These are phyloP conservation scores for Zootoca vivipara DNA, from an alignment of 2,113 vertebrate species.

Conservation along the genomic window DNA sequence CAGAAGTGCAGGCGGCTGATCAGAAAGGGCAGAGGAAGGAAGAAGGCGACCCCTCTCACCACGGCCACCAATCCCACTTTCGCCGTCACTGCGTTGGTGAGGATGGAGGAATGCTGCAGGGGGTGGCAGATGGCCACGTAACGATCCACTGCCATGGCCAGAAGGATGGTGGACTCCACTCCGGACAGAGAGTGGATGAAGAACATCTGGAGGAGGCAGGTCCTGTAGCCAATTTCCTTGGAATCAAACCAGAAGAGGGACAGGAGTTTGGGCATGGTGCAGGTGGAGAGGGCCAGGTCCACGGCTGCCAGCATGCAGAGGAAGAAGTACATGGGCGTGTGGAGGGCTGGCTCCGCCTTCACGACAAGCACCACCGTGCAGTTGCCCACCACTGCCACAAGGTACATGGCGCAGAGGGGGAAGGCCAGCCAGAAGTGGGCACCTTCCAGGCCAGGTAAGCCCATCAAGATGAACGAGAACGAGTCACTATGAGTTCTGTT, in stretches of 20 bases:
- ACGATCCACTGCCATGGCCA: slow-evolving; percentile 57
- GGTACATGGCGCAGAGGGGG: slow-evolving; percentile 63
- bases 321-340: slow-evolving; percentile 62
- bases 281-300: slow-evolving; percentile 56
- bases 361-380: slow-evolving; percentile 54
- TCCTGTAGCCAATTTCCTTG: slow-evolving; percentile 53
- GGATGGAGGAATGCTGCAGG: slow-evolving; percentile 49
- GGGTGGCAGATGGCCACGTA: slow-evolving; percentile 28
- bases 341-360: slow-evolving; percentile 39
- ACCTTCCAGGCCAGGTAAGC: slow-evolving; percentile 59
- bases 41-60: slow-evolving; percentile 44
- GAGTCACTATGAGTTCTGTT: slow-evolving; percentile 27
- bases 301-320: slow-evolving; percentile 51
- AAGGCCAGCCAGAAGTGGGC: slow-evolving; percentile 15
- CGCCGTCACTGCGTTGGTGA: slow-evolving; percentile 52
- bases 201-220: slow-evolving; percentile 63
- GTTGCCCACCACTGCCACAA: slow-evolving; percentile 56
- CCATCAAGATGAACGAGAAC: slow-evolving; percentile 50
- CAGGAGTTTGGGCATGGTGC: slow-evolving; percentile 59
- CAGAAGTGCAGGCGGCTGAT: slow-evolving; percentile 59
- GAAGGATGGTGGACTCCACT: slow-evolving; percentile 54
- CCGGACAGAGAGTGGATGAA: slow-evolving; percentile 65
- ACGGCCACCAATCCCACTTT: slow-evolving; percentile 48
- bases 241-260: slow-evolving; percentile 59
- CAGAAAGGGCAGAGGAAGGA: slow-evolving; percentile 63